Conservation (phyloP, 1,140 invertebrate genomes). For the Cecropterus lyciades region DNA sequence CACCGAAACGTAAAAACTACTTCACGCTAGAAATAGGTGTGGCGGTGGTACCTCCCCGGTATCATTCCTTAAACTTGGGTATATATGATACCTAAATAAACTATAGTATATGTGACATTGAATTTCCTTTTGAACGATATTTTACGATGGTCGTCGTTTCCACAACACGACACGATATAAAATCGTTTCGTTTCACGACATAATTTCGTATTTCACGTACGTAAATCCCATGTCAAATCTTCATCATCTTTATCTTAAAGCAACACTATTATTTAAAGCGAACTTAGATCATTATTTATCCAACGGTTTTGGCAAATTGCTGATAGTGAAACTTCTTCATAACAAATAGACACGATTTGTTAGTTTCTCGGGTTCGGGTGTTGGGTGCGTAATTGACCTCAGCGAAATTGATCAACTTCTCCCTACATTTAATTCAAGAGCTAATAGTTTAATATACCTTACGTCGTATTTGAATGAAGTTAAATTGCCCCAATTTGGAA, state of each 20-base stretch:
- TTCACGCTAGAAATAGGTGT: too few relatives aligned
- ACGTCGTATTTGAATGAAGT: constrained; percentile 21
- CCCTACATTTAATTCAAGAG: constrained; percentile 29
- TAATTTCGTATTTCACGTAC: too few relatives aligned
- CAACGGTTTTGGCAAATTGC: constrained; percentile 54
- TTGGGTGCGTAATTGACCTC: constrained; percentile 34
- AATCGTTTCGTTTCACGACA: too few relatives aligned
- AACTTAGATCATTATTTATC: constrained; percentile 41
- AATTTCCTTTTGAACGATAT: too few relatives aligned
- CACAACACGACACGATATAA: too few relatives aligned
- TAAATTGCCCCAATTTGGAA: constrained; percentile 23
- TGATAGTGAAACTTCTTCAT: constrained; percentile 54
- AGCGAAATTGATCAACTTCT: constrained; percentile 21
- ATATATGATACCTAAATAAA: too few relatives aligned
- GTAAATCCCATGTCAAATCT: too few relatives aligned
- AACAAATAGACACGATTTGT: constrained; percentile 54
- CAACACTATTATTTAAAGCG: constrained; percentile 26
- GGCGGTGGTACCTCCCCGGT: too few relatives aligned
- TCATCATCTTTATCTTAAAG: constrained; percentile 6
- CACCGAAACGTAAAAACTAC: too few relatives aligned
- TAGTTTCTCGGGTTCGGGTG: constrained; percentile 26
- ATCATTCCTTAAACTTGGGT: too few relatives aligned
- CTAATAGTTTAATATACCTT: constrained; percentile 29
- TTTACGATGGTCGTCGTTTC: too few relatives aligned
- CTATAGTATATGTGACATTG: too few relatives aligned